Percentiles rank a stretch among this genome's conserved stretches.
Evolutionary conservation across 2,888 invertebrate genomes (phyloP).

Genomic region (Drosophila demipolita): DNA sequence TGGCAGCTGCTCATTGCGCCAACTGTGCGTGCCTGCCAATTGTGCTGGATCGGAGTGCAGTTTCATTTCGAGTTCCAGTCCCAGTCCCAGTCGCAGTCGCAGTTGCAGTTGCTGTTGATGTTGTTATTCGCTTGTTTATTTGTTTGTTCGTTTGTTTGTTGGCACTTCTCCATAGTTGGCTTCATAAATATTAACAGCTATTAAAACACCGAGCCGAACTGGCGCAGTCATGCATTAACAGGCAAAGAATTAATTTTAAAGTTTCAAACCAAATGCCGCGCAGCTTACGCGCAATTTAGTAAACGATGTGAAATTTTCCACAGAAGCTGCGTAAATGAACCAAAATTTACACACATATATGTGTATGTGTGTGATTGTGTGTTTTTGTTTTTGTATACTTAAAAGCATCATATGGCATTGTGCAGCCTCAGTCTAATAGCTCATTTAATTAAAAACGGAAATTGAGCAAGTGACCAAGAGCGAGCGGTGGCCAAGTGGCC

Average conservation of each 20-base stretch:
- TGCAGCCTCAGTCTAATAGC: constrained; percentile 65
- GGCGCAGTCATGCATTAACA: constrained; percentile 30
- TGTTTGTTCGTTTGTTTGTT: constrained; percentile 36
- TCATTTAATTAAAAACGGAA: constrained; percentile 81
- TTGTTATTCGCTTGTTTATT: constrained; percentile 28
- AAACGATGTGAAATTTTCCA: constrained; percentile 14
- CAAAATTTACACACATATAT: not conserved
- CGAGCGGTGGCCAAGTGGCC: constrained; percentile 62
- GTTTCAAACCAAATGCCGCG: constrained; percentile 67
- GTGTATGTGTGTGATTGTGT: not conserved
- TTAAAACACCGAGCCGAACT: constrained; percentile 59
- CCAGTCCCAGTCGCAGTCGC: not conserved
- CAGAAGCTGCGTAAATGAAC: not conserved
- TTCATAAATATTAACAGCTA: constrained; percentile 79
- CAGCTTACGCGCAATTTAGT: constrained; percentile 66
- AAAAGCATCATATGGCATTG: constrained; percentile 30
- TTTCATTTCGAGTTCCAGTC: not conserved
- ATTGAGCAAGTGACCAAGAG: constrained; percentile 73
- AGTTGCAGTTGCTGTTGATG: constrained; percentile 1
- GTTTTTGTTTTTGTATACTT: constrained; percentile 8
- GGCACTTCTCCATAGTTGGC: constrained; percentile 42
- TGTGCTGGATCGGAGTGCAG: constrained; percentile 15
- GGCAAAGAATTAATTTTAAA: constrained; percentile 73
- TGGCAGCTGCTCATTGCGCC: constrained; percentile 56
- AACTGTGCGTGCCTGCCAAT: constrained; percentile 36